These are phyloP conservation scores for Mus spicilegus DNA, from an alignment of 2,113 vertebrate genomes.

Conservation along the genomic window DNA sequence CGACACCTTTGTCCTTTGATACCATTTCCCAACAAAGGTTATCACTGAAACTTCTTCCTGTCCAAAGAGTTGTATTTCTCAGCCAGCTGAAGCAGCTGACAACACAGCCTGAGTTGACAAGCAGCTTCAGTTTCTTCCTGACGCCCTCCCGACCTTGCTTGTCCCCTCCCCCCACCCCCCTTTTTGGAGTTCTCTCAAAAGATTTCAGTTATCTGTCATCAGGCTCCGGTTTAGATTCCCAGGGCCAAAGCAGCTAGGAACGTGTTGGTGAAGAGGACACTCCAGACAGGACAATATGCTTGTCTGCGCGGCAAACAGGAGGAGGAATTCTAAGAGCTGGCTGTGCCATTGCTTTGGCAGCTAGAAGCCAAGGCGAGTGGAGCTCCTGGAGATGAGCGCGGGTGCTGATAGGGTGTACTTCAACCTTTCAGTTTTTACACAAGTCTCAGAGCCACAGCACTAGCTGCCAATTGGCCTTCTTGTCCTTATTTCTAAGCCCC, in stretches of 20 bases:
- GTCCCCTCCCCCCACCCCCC: background rate
- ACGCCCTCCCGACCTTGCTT: background rate
- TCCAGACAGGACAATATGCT: constrained; percentile 85
- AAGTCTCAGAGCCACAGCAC: constrained; percentile 82
- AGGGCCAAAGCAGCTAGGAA: constrained; percentile 85
- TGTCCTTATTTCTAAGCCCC: constrained; percentile 86
- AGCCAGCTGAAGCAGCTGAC: constrained; percentile 87
- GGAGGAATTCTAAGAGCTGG: constrained; percentile 84
- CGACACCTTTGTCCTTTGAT: constrained; percentile 83
- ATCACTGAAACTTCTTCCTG: constrained; percentile 86
- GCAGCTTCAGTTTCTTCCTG: constrained; percentile 51
- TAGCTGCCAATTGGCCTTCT: constrained; percentile 88
- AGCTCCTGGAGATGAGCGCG: constrained; percentile 75
- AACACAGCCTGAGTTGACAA: constrained; percentile 86
- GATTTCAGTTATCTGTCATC: constrained; percentile 87
- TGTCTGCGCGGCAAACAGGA: constrained; percentile 86
- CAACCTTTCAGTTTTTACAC: constrained; percentile 91
- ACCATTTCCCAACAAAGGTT: constrained; percentile 86
- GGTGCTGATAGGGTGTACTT: constrained; percentile 92
- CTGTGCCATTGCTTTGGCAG: constrained; percentile 56
- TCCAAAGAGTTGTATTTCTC: constrained; percentile 84
- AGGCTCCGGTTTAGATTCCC: constrained; percentile 72
- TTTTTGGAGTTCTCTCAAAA: constrained; percentile 78
- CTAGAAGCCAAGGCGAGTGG: constrained; percentile 28
- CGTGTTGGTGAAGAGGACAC: constrained; percentile 90